Evolutionary conservation across 2,113 vertebrate genomes (phyloP).

Genomic region (Bagarius yarrelli): DNA sequence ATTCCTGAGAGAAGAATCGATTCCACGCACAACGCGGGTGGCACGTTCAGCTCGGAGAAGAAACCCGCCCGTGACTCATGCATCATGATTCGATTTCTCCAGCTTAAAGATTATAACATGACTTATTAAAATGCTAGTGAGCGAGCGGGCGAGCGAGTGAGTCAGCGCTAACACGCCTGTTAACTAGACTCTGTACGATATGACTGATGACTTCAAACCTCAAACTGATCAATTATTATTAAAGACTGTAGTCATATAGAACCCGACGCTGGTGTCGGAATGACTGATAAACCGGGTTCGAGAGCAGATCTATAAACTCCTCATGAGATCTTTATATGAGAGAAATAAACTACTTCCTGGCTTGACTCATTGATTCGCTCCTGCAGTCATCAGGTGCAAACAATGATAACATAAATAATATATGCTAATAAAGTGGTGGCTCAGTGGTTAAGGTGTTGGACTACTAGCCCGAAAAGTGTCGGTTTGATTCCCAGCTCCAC

Average conservation of each 20-base stretch:
- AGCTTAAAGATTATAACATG: background rate
- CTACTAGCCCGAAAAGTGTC: too few relatives aligned
- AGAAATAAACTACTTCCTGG: slow-evolving; percentile 1
- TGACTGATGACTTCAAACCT: background rate
- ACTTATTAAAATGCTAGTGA: background rate
- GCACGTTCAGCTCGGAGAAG: background rate
- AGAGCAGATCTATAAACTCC: background rate
- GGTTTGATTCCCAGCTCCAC: too few relatives aligned
- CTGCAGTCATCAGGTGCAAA: background rate
- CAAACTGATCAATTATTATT: background rate
- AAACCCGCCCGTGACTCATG: background rate
- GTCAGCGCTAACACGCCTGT: background rate
- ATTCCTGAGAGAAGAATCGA: background rate
- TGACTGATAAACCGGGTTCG: background rate
- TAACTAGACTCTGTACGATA: background rate
- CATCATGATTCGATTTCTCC: background rate
- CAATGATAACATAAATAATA: too few relatives aligned
- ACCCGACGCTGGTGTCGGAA: background rate
- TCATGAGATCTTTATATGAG: background rate
- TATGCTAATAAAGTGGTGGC: too few relatives aligned
- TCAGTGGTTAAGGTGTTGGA: too few relatives aligned
- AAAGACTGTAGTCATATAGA: background rate
- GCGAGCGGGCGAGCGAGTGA: too few relatives aligned
- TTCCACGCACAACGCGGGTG: background rate
- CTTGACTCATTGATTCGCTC: background rate